Evolutionary conservation across 1,140 invertebrate genomes (phyloP), one percentile per base, ranked within the genome.

Genomic region (Drosophila eugracilis): DNA sequence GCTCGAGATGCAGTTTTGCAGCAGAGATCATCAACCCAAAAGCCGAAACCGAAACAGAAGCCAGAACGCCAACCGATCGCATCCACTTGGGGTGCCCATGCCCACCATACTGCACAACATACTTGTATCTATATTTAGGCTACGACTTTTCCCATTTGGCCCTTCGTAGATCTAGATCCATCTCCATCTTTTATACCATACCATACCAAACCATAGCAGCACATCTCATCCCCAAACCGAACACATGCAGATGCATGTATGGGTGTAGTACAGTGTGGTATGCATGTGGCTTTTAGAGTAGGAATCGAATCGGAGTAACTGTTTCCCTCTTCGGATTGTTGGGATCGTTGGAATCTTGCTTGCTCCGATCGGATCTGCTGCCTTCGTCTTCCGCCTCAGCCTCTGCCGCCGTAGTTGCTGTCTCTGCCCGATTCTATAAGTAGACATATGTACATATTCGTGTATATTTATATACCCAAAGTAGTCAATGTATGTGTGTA

Each of bases 121-220:
- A 81, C 59, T 80, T 48, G 67, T 24, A 80, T 80, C 77, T 85
- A 85, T 85, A 66, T 86, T 70, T 77, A 85, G 73, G 73, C 77
- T 85, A 85, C 80, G 81, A 81, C 80, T 86, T 85, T 85, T 85
- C 62, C 73, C 83, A 86, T 69, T 86, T 75, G 72, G 52, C 65
- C 57, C 49, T 78, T 73, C 65, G 71, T 79, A 79, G 76, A 44
- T 44, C 45, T 21, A 42, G 41, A 22, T 42, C 30, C 52, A 55
- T 44, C 15, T 26, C 39, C 52, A 32, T 59, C 15, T 28, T n/a
- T n/a, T 28, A 37, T 26, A 15, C 32, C 22, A 14, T 7, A 14
- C 54, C 24, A 49, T 22, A 22, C 41, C 19, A 42, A n/a, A 19
- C 19, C 17, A 9, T 41, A 22, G 10, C 41, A 42, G 6, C 9